phyloP scores from a whole-genome alignment of 2,797 vertebrate genomes.

The Siniperca scherzeri region DNA sequence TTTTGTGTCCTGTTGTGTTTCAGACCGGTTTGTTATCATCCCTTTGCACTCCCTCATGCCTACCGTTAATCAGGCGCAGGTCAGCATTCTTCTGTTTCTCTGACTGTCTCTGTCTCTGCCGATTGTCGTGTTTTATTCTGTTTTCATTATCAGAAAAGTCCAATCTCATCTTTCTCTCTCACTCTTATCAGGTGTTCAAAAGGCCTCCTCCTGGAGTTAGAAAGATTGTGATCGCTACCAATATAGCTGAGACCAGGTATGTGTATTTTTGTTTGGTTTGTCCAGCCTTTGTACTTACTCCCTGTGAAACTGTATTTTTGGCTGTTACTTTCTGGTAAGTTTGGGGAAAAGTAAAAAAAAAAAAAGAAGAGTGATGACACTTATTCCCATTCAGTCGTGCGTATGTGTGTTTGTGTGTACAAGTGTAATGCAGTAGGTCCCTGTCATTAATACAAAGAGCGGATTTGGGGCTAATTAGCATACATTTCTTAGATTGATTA shows the following conservation, averaged over 20 bases:
- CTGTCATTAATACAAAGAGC: slow-evolving; percentile 26
- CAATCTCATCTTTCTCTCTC: slow-evolving; percentile 54
- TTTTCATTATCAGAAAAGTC: slow-evolving; percentile 35
- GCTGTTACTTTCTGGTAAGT: not conserved
- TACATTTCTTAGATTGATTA: slow-evolving; percentile 51
- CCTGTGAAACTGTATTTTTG: slow-evolving; percentile 25
- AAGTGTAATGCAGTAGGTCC: not conserved
- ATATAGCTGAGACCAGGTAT: slow-evolving; percentile 98
- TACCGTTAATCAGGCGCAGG: slow-evolving; percentile 98
- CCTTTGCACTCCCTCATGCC: slow-evolving; percentile 98
- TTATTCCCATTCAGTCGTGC: not conserved
- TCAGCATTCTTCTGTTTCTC: slow-evolving; percentile 69
- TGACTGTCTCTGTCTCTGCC: not conserved
- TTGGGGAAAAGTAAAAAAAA: not conserved
- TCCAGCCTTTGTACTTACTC: not conserved
- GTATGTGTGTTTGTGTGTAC: slow-evolving; percentile 4
- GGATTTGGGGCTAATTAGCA: slow-evolving; percentile 67
- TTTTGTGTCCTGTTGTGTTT: slow-evolving; percentile 77
- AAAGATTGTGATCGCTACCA: slow-evolving; percentile 99
- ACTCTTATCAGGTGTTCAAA: slow-evolving; percentile 93
- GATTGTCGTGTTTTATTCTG: slow-evolving; percentile 12
- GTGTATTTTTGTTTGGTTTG: slow-evolving; percentile 29
- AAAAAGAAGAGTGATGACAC: not conserved
- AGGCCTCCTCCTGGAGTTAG: slow-evolving; percentile 94
- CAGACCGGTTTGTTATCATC: slow-evolving; percentile 96